A percentile compares a stretch with the other conserved stretches of the same genome.
Conservation (phyloP, 2,797 vertebrate genomes). For the Amniataba percoides region DNA sequence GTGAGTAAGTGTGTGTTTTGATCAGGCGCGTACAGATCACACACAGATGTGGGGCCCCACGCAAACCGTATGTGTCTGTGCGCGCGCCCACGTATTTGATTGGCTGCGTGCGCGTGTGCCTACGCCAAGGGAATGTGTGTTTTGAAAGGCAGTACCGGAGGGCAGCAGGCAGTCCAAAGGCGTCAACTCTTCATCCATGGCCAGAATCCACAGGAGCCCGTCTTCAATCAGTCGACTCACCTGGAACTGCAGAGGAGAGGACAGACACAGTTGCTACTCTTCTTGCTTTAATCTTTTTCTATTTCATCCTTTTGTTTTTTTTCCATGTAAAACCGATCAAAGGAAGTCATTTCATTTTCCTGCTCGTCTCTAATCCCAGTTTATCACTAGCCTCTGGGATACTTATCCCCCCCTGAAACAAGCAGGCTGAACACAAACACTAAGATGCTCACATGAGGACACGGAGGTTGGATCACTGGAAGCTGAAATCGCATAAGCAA, state of each 20-base stretch:
- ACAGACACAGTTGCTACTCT: constrained; percentile 21
- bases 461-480: not conserved
- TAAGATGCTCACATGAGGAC: not conserved
- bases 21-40: constrained; percentile 37
- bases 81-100: constrained; percentile 16
- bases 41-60: not conserved
- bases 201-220: constrained; percentile 31
- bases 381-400: not conserved
- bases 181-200: constrained; percentile 81
- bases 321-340: not conserved
- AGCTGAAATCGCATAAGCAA: too few relatives aligned
- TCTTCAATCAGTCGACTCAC: constrained; percentile 56
- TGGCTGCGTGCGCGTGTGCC: constrained; percentile 21
- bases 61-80: not conserved
- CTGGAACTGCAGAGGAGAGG: constrained; percentile 51
- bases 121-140: constrained; percentile 13
- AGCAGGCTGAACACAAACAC: constrained; percentile 9
- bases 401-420: constrained; percentile 6
- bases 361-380: not conserved
- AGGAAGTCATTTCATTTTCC: constrained; percentile 3
- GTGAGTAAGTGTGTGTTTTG: constrained; percentile 49
- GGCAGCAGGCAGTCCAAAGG: constrained; percentile 85
- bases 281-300: not conserved
- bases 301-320: constrained; percentile 1
- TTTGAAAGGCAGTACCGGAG: constrained; percentile 75